Base-by-base conservation (phyloP, 2,797 vertebrate genomes). In the Tolypeutes matacus region DNA sequence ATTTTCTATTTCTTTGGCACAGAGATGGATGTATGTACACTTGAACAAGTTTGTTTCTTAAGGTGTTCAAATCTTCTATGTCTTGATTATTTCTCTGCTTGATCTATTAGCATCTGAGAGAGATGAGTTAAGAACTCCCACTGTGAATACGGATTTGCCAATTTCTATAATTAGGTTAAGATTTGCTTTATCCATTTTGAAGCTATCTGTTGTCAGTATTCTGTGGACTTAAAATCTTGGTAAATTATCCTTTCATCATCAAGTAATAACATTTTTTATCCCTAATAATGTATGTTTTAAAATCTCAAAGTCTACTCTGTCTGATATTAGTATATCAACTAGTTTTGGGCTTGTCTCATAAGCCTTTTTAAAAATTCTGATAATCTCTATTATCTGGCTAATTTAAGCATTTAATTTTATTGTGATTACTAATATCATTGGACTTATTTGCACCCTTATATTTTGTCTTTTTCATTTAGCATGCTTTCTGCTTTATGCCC, bases 221-320 rank as follows among this genome's bases (percentile, higher is more conserved):
- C 39, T 80, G 36, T 72, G 49, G 20, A 65, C 65, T 77, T 81
- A 75, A 86, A 89, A 75, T 9, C 11, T 46, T 81, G 58, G 53
- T 70, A 42, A 93, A 94, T 89, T 90, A 77, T 92, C 17, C n/a
- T 67, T 72, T 87, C 70, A 95, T 87, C 70, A 95, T 90, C 58
- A 39, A 92, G 70, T 73, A 80, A 88, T 80, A 93, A 62, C 20
- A 78, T 46, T 95, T 17, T 64, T 65, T 60, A 64, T 39, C 14
- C 11, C 23, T 46, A 86, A 89, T 64, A 70, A 88, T 34, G 87
- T 53, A 36, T 75, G 62, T 17, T 21, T 15, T n/a, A 36, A 81
- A 76, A 82, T 64, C 78, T 91, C 56, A 75, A 88, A 77, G 18
- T 60, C 39, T 94, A 76, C 34, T 90, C 13, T 67, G 72, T 67